These are phyloP conservation scores for Orchesella flavescens DNA, from an alignment of 2,888 invertebrate genomes.

Conservation along the genomic window DNA sequence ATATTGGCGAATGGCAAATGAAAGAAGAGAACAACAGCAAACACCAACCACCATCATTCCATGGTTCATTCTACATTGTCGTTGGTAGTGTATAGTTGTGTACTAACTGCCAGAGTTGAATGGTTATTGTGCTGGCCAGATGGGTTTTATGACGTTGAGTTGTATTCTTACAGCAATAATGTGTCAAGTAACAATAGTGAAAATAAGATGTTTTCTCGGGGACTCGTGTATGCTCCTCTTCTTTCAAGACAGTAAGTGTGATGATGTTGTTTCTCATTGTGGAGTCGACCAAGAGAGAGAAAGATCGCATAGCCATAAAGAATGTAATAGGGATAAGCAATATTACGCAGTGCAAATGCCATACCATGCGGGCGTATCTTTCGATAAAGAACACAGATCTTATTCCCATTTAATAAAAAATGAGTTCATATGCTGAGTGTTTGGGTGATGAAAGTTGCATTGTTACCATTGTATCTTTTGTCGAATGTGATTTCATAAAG, in stretches of 20 bases:
- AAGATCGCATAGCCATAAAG: too few species aligned
- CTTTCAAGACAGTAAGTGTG: background rate
- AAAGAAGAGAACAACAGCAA: background rate
- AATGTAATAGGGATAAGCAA: too few species aligned
- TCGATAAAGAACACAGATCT: too few species aligned
- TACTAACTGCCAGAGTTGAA: constrained; percentile 20
- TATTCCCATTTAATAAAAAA: too few species aligned
- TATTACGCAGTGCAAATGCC: too few species aligned
- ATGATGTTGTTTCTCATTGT: background rate
- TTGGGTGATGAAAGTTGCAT: too few species aligned
- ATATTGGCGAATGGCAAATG: background rate
- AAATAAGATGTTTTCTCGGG: constrained; percentile 1
- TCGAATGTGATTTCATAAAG: too few species aligned
- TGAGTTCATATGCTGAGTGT: too few species aligned
- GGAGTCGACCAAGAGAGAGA: background rate
- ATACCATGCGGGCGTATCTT: too few species aligned
- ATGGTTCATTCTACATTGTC: background rate
- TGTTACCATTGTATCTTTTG: too few species aligned
- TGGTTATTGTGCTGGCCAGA: constrained; percentile 23
- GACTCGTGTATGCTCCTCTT: background rate
- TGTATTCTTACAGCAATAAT: background rate
- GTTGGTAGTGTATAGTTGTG: background rate
- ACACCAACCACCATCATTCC: background rate
- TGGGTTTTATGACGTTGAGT: constrained; percentile 1
- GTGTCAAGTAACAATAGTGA: constrained; percentile 9